Evolutionary conservation across 2,888 invertebrate genomes (phyloP), one percentile per base, ranked within the genome.

Genomic region (Brachyopa scutellaris): DNA sequence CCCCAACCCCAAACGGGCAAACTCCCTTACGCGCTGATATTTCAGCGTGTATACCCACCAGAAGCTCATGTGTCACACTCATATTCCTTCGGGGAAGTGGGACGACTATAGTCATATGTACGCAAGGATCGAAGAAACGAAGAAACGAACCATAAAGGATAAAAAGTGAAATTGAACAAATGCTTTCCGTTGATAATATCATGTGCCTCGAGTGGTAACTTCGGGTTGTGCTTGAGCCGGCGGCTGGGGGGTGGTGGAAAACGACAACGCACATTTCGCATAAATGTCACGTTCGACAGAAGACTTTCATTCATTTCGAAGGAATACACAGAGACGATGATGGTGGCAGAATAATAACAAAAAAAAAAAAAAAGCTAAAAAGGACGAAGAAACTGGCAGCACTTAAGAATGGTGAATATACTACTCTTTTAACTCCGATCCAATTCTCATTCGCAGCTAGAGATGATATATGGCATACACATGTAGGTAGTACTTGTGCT

Each of bases 221-320:
- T 3, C 26, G n/a, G n/a, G n/a, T n/a, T n/a, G n/a, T n/a, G n/a
- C n/a, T n/a, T n/a, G n/a, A n/a, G n/a, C n/a, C n/a, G 23, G 21
- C 23, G 31, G 57, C 1, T 26, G 11, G 29, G 13, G 40, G 42
- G 57, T 17, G 17, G n/a, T 33, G 67, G 40, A 33, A 38, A 62
- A 69, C 64, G 69, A 69, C 69, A 72, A 82, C 67, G 77, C 77
- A 84, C 73, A 85, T 86, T 89, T 89, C 89, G 87, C 87, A 89
- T 88, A 88, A 89, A 88, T 88, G 89, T 89, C 89, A 89, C 89
- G 89, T 89, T 88, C 88, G 87, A 88, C 87, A 87, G 87, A 82
- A 66, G 82, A 82, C 82, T 77, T 82, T 82, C 82, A 82, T 76
- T 82, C 82, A 82, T 82, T 82, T 77, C 77, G 51, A 76, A 45